These are phyloP conservation scores for Coleophora flavipennella DNA, from an alignment of 2,888 invertebrate species.

Conservation along the genomic window DNA sequence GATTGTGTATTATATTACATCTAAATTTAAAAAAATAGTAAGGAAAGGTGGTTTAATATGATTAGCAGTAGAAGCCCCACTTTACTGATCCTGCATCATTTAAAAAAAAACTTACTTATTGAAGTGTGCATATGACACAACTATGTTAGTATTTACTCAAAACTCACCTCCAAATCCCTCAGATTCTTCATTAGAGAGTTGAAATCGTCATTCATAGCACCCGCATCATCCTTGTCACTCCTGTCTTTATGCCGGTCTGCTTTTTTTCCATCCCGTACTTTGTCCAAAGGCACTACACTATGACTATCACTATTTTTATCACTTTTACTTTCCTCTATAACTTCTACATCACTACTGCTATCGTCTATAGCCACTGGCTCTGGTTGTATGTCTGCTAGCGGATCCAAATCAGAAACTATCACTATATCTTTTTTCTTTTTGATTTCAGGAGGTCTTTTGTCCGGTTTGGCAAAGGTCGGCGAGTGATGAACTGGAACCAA, in stretches of 20 bases:
- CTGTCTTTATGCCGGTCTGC: constrained; percentile 22
- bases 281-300: constrained; percentile 58
- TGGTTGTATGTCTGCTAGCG: constrained; percentile 35
- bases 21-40: too few relatives aligned
- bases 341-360: constrained; percentile 65
- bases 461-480: constrained; percentile 59
- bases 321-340: constrained; percentile 41
- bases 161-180: constrained; percentile 54
- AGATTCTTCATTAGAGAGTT: constrained; percentile 51
- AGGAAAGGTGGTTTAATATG: too few relatives aligned
- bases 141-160: too few relatives aligned
- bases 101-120: too few relatives aligned
- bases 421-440: constrained; percentile 59
- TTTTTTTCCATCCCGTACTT: constrained; percentile 27
- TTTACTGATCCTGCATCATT: too few relatives aligned
- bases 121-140: too few relatives aligned
- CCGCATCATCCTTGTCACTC: constrained; percentile 30
- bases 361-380: constrained; percentile 56
- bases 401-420: constrained; percentile 55
- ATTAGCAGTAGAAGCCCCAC: too few relatives aligned
- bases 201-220: constrained; percentile 44
- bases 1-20: too few relatives aligned
- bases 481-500: constrained; percentile 54
- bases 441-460: constrained; percentile 51
- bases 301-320: constrained; percentile 31